These are phyloP conservation scores for Grus americana DNA, from an alignment of 2,113 vertebrate genomes.

Conservation along the genomic window DNA sequence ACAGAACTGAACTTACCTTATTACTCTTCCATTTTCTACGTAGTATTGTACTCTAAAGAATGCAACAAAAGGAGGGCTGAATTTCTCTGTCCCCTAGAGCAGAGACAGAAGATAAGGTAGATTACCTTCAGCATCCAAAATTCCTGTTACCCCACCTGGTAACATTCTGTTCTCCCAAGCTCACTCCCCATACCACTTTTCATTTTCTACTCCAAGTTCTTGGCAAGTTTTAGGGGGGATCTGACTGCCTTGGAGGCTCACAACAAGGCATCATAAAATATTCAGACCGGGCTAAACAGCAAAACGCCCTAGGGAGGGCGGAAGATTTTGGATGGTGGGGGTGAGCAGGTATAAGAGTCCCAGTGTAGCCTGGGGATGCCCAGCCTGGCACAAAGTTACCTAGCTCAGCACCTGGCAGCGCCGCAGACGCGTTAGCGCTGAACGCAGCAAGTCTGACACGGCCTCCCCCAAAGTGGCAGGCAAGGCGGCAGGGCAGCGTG, in stretches of 20 bases:
- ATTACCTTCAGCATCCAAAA: not conserved
- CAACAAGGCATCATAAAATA: not conserved
- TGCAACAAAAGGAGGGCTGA: slow-evolving; percentile 78
- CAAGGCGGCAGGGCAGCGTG: not conserved
- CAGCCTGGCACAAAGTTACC: not conserved
- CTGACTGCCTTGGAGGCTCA: not conserved
- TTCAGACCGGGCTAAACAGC: not conserved
- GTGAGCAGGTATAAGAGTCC: not conserved
- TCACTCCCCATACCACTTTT: not conserved
- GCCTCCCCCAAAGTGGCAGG: not conserved
- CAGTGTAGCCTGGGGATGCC: not conserved
- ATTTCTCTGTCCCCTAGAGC: slow-evolving; percentile 75
- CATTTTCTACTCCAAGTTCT: not conserved
- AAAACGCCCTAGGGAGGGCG: not conserved
- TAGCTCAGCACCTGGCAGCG: slow-evolving; percentile 30
- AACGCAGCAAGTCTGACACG: not conserved
- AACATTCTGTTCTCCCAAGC: not conserved
- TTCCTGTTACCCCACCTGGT: not conserved
- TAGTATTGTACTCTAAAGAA: slow-evolving; percentile 90
- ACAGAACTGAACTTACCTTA: slow-evolving; percentile 74
- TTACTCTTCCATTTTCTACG: slow-evolving; percentile 85
- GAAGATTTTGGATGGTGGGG: not conserved
- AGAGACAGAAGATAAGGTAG: not conserved
- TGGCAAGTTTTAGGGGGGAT: not conserved
- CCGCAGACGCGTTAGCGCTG: not conserved